Percentiles rank a stretch among this genome's conserved stretches.
Conservation (phyloP, 2,888 invertebrate species). For the Sussaba pulchella region DNA sequence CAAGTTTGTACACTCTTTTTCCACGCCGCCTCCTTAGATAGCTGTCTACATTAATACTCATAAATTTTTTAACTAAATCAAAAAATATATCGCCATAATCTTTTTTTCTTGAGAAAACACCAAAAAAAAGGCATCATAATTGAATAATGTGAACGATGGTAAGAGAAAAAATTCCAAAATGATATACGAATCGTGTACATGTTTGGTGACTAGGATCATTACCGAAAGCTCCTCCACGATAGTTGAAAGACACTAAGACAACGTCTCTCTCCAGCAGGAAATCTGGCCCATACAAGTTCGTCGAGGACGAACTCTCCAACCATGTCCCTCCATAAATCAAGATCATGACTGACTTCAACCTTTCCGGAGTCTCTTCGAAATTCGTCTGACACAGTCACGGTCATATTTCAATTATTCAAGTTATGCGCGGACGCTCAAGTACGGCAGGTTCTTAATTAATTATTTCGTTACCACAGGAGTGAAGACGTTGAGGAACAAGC, state of each 20-base stretch:
- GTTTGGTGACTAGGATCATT: background rate
- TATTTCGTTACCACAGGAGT: too few relatives aligned
- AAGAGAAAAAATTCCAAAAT: background rate
- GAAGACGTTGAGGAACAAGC: too few relatives aligned
- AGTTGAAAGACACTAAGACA: conserved; percentile 40
- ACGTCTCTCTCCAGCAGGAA: conserved; percentile 47
- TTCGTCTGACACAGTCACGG: too few relatives aligned
- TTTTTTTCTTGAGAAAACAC: too few relatives aligned
- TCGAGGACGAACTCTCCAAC: background rate
- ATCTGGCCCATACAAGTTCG: conserved; percentile 32
- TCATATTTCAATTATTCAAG: too few relatives aligned
- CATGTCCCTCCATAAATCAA: conserved; percentile 19
- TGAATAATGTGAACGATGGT: background rate
- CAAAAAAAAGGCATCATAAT: background rate
- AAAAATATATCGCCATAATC: too few relatives aligned
- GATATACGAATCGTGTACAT: background rate
- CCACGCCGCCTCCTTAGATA: too few relatives aligned
- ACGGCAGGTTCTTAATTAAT: too few relatives aligned
- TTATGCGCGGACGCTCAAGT: too few relatives aligned
- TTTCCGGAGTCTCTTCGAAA: background rate
- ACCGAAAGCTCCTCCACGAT: conserved; percentile 46
- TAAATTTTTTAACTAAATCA: too few relatives aligned
- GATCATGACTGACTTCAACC: conserved; percentile 12
- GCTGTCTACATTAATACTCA: too few relatives aligned
- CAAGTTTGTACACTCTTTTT: too few relatives aligned